These are phyloP conservation scores for Chirona hameri DNA, from an alignment of 2,888 invertebrate species.

Conservation along the genomic window DNA sequence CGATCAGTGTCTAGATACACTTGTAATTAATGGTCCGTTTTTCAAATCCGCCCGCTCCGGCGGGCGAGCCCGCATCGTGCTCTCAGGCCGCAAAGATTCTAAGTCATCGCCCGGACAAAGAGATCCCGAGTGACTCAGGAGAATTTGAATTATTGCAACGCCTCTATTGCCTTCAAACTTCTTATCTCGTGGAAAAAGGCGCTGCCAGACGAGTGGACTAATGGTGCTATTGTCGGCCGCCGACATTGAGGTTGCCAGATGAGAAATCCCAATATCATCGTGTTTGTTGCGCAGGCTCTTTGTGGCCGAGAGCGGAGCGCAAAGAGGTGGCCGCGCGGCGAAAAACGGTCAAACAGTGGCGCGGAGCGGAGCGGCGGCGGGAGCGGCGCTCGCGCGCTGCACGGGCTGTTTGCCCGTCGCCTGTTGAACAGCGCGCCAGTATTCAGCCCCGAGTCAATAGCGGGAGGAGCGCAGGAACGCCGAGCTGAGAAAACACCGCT, in stretches of 20 bases:
- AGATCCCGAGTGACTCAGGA: conserved; percentile 24
- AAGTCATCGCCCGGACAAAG: conserved; percentile 22
- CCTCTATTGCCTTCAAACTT: conserved; percentile 28
- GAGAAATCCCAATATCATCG: conserved; percentile 13
- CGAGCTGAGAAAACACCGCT: background rate
- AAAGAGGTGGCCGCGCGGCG: background rate
- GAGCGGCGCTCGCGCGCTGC: background rate
- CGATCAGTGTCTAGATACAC: conserved; percentile 24
- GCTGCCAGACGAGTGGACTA: conserved; percentile 22
- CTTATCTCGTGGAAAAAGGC: conserved; percentile 26
- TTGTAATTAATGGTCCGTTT: conserved; percentile 24
- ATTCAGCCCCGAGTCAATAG: background rate
- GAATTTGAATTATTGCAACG: conserved; percentile 29
- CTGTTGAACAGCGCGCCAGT: background rate
- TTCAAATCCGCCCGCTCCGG: background rate
- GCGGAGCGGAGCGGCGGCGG: background rate
- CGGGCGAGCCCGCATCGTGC: background rate
- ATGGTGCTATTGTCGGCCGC: conserved; percentile 1
- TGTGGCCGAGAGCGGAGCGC: background rate
- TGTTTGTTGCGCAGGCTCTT: conserved; percentile 12
- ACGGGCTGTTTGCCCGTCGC: background rate
- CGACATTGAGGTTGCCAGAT: background rate
- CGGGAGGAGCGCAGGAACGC: background rate
- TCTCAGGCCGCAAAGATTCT: background rate
- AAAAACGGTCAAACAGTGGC: conserved; percentile 12